Conservation (phyloP, 2,797 vertebrate genomes). For the Spheniscus humboldti region DNA sequence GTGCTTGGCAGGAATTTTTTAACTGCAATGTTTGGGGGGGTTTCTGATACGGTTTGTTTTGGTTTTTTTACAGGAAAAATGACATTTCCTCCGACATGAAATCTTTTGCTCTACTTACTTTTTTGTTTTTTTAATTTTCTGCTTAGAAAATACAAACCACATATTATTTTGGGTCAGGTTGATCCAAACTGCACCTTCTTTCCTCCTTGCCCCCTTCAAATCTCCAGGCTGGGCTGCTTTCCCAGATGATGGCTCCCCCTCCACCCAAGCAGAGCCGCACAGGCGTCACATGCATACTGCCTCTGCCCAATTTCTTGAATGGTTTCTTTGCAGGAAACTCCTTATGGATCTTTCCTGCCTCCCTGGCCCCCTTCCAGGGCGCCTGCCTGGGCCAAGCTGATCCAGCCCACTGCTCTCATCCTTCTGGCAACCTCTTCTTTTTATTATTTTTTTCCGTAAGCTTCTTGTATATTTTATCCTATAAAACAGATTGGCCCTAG, state of each 20-base stretch:
- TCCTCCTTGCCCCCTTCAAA: neutral
- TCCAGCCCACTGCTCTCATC: neutral
- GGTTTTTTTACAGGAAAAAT: constrained; percentile 8
- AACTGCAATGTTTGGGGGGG: neutral
- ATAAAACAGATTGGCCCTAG: neutral
- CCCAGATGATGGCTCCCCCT: neutral
- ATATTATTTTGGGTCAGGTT: neutral
- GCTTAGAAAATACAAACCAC: neutral
- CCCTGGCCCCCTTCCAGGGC: neutral
- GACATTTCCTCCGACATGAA: neutral
- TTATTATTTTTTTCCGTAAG: neutral
- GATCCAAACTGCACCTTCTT: neutral
- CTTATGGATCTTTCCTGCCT: constrained; percentile 1
- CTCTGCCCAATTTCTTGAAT: neutral
- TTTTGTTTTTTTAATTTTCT: neutral
- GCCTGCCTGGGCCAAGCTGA: neutral
- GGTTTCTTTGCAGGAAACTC: constrained; percentile 36
- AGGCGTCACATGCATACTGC: neutral
- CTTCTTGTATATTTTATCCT: neutral
- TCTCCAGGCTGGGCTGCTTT: neutral
- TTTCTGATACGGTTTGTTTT: neutral
- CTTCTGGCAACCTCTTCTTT: neutral
- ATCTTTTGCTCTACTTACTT: neutral
- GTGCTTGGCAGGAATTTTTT: neutral
- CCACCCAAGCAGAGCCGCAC: neutral